Percentiles rank a stretch among this genome's conserved stretches.
These are phyloP conservation scores for Monodelphis domestica DNA, from an alignment of 2,797 vertebrate species.

Conservation along the genomic window DNA sequence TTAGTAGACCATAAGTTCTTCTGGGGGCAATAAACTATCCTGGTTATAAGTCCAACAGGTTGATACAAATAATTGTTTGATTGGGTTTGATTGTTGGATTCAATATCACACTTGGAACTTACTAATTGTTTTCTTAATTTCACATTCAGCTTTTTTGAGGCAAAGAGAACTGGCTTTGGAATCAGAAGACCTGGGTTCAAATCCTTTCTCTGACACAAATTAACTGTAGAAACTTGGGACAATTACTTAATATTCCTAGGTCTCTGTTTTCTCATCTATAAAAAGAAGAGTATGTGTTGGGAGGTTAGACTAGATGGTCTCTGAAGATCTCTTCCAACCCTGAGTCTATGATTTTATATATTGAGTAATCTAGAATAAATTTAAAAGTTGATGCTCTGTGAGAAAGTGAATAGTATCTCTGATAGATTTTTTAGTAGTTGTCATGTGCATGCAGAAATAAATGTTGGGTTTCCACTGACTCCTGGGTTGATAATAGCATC, in stretches of 20 bases:
- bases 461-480: neutral
- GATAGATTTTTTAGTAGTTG: neutral
- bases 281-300: neutral
- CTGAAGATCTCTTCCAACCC: neutral
- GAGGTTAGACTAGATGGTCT: neutral
- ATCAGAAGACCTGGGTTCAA: neutral
- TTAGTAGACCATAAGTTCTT: conserved; percentile 6
- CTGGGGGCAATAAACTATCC: neutral
- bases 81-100: neutral
- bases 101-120: neutral
- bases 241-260: neutral
- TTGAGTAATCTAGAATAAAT: conserved; percentile 22
- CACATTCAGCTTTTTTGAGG: neutral
- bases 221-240: neutral
- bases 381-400: conserved; percentile 30
- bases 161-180: neutral
- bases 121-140: neutral
- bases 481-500: neutral
- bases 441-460: neutral
- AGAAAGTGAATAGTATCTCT: neutral
- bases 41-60: conserved; percentile 1
- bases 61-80: neutral
- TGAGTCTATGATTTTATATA: neutral
- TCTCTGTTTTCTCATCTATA: neutral
- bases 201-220: neutral